phyloP scores from a whole-genome alignment of 2,113 vertebrate genomes.

The Zonotrichia leucophrys region DNA sequence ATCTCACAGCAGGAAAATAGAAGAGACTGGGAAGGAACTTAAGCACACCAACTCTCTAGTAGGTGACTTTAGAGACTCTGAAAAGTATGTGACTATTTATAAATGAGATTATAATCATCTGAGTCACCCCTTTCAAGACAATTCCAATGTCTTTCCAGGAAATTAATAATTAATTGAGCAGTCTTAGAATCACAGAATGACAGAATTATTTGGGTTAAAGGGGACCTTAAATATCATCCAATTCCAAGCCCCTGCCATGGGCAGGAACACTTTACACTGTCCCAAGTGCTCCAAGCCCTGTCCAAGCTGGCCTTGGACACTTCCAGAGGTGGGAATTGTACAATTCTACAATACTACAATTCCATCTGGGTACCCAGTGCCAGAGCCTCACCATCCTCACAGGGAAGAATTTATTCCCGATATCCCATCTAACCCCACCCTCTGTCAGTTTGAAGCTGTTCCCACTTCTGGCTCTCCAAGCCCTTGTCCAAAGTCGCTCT shows the following conservation, averaged over 20 bases:
- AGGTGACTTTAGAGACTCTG: not conserved
- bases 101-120: not conserved
- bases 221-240: not conserved
- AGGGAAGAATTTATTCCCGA: not conserved
- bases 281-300: not conserved
- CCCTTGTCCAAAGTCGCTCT: not conserved
- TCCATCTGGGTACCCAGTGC: not conserved
- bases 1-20: not conserved
- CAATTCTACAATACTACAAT: not conserved
- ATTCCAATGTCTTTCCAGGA: not conserved
- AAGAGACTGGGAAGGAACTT: not conserved
- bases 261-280: fast-evolving
- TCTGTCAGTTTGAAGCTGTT: not conserved
- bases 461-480: not conserved
- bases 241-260: no score
- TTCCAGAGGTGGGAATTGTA: not conserved
- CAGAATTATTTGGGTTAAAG: not conserved
- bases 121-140: not conserved
- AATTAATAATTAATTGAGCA: not conserved
- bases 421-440: fast-evolving
- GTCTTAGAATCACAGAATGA: not conserved
- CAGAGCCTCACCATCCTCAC: not conserved
- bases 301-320: not conserved
- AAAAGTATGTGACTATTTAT: not conserved
- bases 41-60: not conserved